Percentiles rank a stretch among this genome's conserved stretches.
phyloP scores from a whole-genome alignment of 2,888 invertebrate genomes.

The Dromius quadrimaculatus region DNA sequence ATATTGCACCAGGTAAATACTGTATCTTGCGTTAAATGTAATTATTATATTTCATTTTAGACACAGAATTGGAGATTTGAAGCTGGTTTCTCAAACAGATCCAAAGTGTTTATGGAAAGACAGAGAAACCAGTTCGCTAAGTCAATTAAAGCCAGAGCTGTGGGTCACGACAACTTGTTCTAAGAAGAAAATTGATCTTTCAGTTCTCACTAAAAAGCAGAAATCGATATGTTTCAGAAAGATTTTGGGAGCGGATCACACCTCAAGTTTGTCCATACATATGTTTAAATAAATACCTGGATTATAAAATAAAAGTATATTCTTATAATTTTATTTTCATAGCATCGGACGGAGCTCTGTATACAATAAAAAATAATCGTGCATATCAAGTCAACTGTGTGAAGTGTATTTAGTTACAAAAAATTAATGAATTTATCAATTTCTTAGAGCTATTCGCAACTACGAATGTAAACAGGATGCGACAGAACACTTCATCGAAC shows the following conservation, averaged over 20 bases:
- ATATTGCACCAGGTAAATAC: constrained; percentile 2
- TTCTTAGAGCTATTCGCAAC: neutral
- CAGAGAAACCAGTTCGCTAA: neutral
- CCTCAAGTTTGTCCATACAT: neutral
- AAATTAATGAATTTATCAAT: too few species aligned
- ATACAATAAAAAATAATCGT: too few species aligned
- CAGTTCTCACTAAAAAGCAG: neutral
- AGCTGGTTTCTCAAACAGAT: neutral
- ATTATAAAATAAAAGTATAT: neutral
- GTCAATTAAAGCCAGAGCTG: neutral
- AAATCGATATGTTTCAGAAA: neutral
- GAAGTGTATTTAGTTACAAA: too few species aligned
- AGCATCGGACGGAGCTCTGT: neutral
- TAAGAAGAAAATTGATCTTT: neutral
- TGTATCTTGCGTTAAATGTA: neutral
- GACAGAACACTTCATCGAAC: neutral
- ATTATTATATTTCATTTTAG: neutral
- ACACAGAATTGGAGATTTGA: neutral
- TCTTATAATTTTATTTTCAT: neutral
- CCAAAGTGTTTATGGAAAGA: neutral
- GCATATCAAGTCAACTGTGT: too few species aligned
- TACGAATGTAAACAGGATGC: neutral
- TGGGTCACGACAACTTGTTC: neutral
- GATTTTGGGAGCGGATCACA: neutral
- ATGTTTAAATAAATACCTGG: neutral